Evolutionary conservation across 2,888 invertebrate species (phyloP).

Genomic region (Parnassius glacialis): DNA sequence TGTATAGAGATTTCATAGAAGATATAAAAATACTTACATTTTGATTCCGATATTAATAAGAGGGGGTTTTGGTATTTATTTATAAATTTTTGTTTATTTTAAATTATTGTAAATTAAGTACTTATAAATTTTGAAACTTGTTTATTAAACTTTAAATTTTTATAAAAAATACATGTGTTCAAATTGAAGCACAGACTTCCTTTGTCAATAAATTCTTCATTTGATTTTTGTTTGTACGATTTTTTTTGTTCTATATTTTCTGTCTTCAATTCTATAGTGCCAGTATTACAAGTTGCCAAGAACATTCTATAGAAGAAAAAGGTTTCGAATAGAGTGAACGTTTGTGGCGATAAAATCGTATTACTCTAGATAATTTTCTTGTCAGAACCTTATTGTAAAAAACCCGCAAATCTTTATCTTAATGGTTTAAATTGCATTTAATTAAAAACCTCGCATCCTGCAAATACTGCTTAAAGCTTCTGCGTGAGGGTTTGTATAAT

Average conservation of each 20-base stretch:
- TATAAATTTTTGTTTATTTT: conserved; percentile 21
- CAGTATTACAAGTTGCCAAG: conserved; percentile 25
- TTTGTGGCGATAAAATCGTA: conserved; percentile 11
- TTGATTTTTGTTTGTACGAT: conserved; percentile 31
- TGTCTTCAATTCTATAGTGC: conserved; percentile 30
- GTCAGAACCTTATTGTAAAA: too few species aligned
- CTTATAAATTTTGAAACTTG: conserved; percentile 35
- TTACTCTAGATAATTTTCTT: too few species aligned
- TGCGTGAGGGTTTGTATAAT: conserved; percentile 61
- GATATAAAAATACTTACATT: conserved; percentile 31
- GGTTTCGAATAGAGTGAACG: conserved; percentile 3
- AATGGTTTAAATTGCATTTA: too few species aligned
- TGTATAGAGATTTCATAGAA: too few species aligned
- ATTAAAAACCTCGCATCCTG: conserved; percentile 37
- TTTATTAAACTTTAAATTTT: conserved; percentile 46
- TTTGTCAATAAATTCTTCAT: conserved; percentile 38
- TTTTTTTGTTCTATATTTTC: conserved; percentile 37
- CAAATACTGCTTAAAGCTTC: conserved; percentile 57
- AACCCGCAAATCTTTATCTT: too few species aligned
- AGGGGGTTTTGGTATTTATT: conserved; percentile 35
- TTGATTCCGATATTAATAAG: conserved; percentile 22
- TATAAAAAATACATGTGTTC: conserved; percentile 52
- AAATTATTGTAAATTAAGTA: conserved; percentile 18
- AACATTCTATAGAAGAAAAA: neutral
- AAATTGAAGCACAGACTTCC: conserved; percentile 46